Evolutionary conservation across 2,113 vertebrate species (phyloP), one percentile per base, ranked within the genome.

Genomic region (Psilopogon haemacephalus): DNA sequence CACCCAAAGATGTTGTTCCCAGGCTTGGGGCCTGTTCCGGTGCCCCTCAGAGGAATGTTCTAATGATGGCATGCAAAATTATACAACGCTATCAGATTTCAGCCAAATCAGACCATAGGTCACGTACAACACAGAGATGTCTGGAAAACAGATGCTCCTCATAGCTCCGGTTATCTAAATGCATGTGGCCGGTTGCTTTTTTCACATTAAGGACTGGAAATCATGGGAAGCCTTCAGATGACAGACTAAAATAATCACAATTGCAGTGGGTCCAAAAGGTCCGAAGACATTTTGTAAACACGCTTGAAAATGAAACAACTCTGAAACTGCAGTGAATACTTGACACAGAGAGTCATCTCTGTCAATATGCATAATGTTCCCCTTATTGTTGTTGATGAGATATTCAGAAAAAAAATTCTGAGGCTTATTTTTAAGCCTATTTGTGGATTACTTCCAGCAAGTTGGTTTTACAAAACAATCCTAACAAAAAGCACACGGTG

Each of bases 351-450:
- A 82, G 33, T 86, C 6, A 5, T 93, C 80, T 90, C 71, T 8
- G 4, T 89, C 84, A 73, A 60, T 67, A 46, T 48, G 32, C 72
- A 50, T 52, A 60, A 89, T 81, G 52, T 65, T 89, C 32, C 70
- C 37, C 73, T 92, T 95, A 75, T 65, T 95, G 86, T 70, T 93
- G 84, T 59, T 95, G 90, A 93, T 72, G 84, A 94, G 92, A 90
- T 89, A 92, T 62, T 88, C 71, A 69, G 67, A 82, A 90, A 65
- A 65, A 92, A 87, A 84, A 89, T 95, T 87, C 86, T 59, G 40
- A 92, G 82, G 90, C 86, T 92, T 95, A 92, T 92, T 95, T 95
- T 95, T 94, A 95, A 93, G 94, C 88, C 90, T 96, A 84, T 96
- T 95, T 94, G 55, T 82, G 59, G 81, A 96, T 96, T 95, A 93